Conservation (phyloP, 2,113 vertebrate species). For the Paraplagusia blochii region DNA sequence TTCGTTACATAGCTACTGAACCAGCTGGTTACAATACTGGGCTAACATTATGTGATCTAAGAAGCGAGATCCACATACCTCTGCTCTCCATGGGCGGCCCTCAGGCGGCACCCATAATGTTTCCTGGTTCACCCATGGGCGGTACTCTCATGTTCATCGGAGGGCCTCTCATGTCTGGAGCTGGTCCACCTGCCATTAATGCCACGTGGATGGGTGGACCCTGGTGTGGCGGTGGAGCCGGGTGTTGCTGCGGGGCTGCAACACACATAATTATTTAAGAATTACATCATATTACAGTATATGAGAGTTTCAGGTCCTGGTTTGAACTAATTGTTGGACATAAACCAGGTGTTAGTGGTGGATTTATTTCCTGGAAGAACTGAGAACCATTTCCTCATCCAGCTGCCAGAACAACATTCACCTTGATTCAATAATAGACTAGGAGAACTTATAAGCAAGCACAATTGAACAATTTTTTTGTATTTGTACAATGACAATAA, state of each 20-base stretch:
- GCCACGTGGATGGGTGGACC: conserved; percentile 89
- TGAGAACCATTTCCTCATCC: neutral
- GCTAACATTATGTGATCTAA: too few relatives aligned
- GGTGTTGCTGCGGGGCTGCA: conserved; percentile 85
- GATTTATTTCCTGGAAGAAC: neutral
- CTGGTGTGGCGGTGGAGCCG: conserved; percentile 82
- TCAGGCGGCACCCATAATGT: conserved; percentile 91
- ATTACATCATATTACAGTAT: too few relatives aligned
- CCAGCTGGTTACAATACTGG: too few relatives aligned
- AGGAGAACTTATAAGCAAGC: too few relatives aligned
- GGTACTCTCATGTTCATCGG: conserved; percentile 82
- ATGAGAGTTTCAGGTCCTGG: neutral
- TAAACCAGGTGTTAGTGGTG: neutral
- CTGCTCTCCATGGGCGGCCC: conserved; percentile 78
- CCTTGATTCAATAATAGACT: too few relatives aligned
- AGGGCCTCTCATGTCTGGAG: conserved; percentile 88
- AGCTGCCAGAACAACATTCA: neutral
- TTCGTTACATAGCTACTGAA: too few relatives aligned
- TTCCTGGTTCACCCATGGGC: conserved; percentile 70
- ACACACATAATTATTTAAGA: neutral
- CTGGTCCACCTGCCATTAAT: conserved; percentile 64
- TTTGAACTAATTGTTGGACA: neutral
- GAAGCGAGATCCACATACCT: too few relatives aligned
- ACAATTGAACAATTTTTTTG: too few relatives aligned
- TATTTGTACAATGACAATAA: too few relatives aligned